Evolutionary conservation across 2,888 invertebrate species (phyloP), one percentile per base, ranked within the genome.

Genomic region (Gandaritis pyraliata): DNA sequence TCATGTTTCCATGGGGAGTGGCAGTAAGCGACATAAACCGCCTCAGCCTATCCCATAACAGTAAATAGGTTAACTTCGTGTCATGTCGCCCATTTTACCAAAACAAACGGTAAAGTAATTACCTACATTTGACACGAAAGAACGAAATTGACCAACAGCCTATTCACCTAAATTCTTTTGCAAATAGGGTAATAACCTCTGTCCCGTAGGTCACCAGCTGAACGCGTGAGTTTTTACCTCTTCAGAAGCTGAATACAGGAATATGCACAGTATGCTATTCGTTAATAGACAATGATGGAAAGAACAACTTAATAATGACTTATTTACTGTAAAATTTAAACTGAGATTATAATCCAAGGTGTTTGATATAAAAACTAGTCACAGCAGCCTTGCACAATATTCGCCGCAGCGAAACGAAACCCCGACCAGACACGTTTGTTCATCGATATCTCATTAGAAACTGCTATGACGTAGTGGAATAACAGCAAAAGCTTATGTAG

Each of bases 391-490:
- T 69, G 72, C 67, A 67, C 55, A 68, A 66, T 61, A 71, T 71
- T 68, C 58, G 36, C 47, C 18, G 72, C 72, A 68, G 78, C 70
- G 69, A 77, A 82, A 82, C 76, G 76, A 82, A 83, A 82, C 80
- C 76, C 70, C 70, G 72, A 74, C 80, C 84, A 80, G 82, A 82
- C 77, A 77, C 72, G 74, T 71, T n/a, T n/a, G n/a, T n/a, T 77
- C 73, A 73, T 61, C 72, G 82, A 83, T 84, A 85, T 78, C 82
- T 78, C 81, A 79, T 86, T 86, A 85, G 85, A 87, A 87, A 86
- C 83, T 77, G 81, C 78, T 81, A 75, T 66, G 62, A 53, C 54
- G 55, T 60, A 68, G 61, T 51, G 54, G 41, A 68, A 53, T 58
- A 53, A 60, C 33, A 16, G 30, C 55, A 58, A 61, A 61, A 58